These are phyloP conservation scores for Melinopterus prodromus DNA, from an alignment of 2,888 invertebrate species.

Conservation along the genomic window DNA sequence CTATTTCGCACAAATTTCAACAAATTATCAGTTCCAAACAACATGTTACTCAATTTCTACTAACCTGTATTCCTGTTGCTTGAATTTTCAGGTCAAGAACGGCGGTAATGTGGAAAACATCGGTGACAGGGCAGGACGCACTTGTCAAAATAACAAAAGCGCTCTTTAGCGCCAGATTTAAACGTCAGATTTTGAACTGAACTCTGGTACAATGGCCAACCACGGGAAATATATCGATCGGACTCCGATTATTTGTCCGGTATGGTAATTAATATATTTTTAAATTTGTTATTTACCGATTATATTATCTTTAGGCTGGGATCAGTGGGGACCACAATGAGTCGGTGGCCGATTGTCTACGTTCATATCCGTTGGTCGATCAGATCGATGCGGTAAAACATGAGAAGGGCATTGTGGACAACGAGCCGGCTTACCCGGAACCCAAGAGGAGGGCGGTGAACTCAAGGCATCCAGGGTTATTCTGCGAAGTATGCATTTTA, in stretches of 20 bases:
- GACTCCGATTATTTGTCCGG: constrained; percentile 47
- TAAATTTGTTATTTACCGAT: neutral
- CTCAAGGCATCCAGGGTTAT: constrained; percentile 46
- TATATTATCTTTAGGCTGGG: constrained; percentile 51
- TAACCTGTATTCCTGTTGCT: constrained; percentile 41
- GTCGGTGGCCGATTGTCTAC: constrained; percentile 47
- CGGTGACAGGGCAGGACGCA: constrained; percentile 41
- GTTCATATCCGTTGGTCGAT: constrained; percentile 51
- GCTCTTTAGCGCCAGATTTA: constrained; percentile 39
- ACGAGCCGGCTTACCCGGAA: constrained; percentile 40
- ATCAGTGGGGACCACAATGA: constrained; percentile 46
- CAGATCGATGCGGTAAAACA: constrained; percentile 52
- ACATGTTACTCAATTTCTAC: constrained; percentile 26
- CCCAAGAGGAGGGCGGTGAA: constrained; percentile 45
- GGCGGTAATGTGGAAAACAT: constrained; percentile 43
- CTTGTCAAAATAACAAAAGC: constrained; percentile 41
- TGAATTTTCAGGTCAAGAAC: constrained; percentile 42
- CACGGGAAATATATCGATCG: constrained; percentile 53
- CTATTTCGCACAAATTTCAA: constrained; percentile 16
- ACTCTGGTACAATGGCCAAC: constrained; percentile 48
- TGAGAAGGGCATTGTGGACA: constrained; percentile 45
- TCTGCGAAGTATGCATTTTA: constrained; percentile 43
- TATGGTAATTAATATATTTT: constrained; percentile 32
- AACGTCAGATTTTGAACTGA: constrained; percentile 34
- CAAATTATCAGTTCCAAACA: constrained; percentile 5